phyloP scores from a whole-genome alignment of 2,797 vertebrate genomes.

The Caiman crocodilus region DNA sequence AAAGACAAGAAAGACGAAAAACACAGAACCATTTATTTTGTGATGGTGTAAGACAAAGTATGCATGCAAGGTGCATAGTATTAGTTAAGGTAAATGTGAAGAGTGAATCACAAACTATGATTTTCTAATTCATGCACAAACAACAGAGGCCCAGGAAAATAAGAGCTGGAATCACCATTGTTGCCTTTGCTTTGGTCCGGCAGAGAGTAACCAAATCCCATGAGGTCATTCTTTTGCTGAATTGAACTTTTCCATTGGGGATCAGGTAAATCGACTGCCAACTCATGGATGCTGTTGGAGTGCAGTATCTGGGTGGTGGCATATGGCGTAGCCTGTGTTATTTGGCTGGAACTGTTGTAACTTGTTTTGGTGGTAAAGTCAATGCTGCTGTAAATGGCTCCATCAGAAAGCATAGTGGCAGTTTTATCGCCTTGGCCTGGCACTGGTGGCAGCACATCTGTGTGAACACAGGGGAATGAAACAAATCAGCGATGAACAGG shows the following conservation, averaged over 20 bases:
- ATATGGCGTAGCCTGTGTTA: constrained; percentile 95
- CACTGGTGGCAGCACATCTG: constrained; percentile 90
- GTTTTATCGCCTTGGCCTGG: constrained; percentile 94
- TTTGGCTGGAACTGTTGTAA: constrained; percentile 95
- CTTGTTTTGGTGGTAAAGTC: constrained; percentile 97
- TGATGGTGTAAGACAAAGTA: constrained; percentile 35
- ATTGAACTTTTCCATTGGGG: constrained; percentile 96
- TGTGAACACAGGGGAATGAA: constrained; percentile 71
- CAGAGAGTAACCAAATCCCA: constrained; percentile 94
- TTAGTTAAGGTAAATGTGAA: constrained; percentile 60
- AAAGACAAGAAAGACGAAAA: constrained; percentile 50
- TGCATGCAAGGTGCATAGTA: constrained; percentile 59
- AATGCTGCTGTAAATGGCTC: constrained; percentile 99
- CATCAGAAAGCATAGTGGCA: constrained; percentile 96
- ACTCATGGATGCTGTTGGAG: constrained; percentile 96
- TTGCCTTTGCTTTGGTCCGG: constrained; percentile 98
- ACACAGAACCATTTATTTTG: constrained; percentile 28
- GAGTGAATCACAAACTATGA: constrained; percentile 28
- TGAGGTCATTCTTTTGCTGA: constrained; percentile 96
- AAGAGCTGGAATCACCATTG: constrained; percentile 89
- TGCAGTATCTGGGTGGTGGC: constrained; percentile 98
- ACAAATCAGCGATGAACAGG: constrained; percentile 74
- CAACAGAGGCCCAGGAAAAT: constrained; percentile 19
- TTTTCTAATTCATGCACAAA: constrained; percentile 76
- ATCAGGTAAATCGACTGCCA: constrained; percentile 96